Evolutionary conservation across 2,888 invertebrate species (phyloP).

Genomic region (Subacronicta megacephala): DNA sequence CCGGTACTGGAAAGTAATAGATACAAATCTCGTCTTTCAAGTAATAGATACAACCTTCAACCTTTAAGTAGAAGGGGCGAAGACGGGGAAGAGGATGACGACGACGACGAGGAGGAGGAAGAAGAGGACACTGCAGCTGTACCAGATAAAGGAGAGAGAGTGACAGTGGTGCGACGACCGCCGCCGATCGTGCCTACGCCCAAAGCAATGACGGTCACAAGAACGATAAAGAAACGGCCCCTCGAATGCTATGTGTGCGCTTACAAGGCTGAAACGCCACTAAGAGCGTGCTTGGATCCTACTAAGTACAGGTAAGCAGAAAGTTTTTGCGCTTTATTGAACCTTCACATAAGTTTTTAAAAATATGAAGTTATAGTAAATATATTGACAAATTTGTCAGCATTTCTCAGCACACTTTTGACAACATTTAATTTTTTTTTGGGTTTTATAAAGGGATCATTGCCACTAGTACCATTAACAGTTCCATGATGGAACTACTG

Average conservation of each 20-base stretch:
- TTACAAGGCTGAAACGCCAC: constrained; percentile 75
- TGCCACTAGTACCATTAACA: too few species aligned
- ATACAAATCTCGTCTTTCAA: constrained; percentile 32
- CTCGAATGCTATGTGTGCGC: constrained; percentile 83
- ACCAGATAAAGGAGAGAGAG: constrained; percentile 53
- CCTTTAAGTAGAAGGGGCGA: constrained; percentile 51
- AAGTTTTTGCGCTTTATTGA: too few species aligned
- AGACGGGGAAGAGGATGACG: constrained; percentile 69
- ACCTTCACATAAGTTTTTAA: too few species aligned
- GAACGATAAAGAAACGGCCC: constrained; percentile 72
- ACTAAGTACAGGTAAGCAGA: constrained; percentile 77
- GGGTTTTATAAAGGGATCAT: too few species aligned
- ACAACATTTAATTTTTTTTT: too few species aligned
- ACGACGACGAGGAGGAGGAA: constrained; percentile 74
- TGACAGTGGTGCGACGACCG: constrained; percentile 53
- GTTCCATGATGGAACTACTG: too few species aligned
- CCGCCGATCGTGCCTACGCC: constrained; percentile 55
- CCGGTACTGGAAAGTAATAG: constrained; percentile 31
- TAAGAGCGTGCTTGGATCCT: constrained; percentile 81
- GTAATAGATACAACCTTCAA: constrained; percentile 49
- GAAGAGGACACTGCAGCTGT: constrained; percentile 48
- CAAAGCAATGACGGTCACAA: constrained; percentile 58
- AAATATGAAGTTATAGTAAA: too few species aligned
- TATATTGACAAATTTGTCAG: too few species aligned
- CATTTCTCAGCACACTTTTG: too few species aligned